phyloP scores from a whole-genome alignment of 2,797 vertebrate species.

The Petrocephalus schoutedeni region DNA sequence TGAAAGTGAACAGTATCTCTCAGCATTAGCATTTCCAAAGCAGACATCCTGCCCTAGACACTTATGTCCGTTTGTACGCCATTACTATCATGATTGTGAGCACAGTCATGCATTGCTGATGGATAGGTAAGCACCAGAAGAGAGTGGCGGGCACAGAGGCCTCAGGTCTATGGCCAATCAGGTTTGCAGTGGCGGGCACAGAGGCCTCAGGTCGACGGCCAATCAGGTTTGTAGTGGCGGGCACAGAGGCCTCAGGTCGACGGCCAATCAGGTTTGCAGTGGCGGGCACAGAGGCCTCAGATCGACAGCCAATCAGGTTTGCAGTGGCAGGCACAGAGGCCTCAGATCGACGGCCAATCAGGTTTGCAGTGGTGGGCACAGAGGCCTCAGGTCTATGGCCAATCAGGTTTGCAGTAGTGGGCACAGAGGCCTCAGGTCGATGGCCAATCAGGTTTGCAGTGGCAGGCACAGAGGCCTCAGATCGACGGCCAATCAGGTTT shows the following conservation, averaged over 20 bases:
- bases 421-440: neutral
- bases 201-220: neutral
- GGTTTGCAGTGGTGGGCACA: neutral
- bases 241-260: neutral
- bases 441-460: neutral
- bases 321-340: neutral
- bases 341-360: neutral
- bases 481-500: neutral
- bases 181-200: neutral
- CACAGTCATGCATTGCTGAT: neutral
- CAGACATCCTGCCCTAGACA: neutral
- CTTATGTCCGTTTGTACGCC: neutral
- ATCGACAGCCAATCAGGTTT: neutral
- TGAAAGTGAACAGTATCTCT: neutral
- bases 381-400: neutral
- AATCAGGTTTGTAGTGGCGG: neutral
- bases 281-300: neutral
- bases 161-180: neutral
- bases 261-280: neutral
- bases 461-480: neutral
- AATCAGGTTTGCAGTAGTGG: neutral
- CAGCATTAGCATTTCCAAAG: neutral
- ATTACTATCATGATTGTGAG: neutral
- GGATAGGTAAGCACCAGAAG: neutral
- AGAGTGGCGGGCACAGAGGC: neutral